Evolutionary conservation across 2,888 invertebrate genomes (phyloP).

Genomic region (Pocota personata): DNA sequence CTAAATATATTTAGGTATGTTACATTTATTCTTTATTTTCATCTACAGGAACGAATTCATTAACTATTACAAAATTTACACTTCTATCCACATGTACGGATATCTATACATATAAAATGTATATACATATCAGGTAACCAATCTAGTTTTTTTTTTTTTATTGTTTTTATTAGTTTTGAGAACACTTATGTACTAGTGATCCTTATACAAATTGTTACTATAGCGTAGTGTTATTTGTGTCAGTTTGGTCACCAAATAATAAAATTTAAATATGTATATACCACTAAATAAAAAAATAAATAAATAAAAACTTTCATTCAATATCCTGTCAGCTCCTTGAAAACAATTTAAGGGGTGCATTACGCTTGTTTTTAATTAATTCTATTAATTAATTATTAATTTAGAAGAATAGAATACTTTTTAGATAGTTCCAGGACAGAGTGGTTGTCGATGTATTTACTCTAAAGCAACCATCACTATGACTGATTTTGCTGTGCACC

Average conservation of each 20-base stretch:
- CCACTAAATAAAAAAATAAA: not conserved
- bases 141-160: not conserved
- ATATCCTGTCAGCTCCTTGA: not conserved
- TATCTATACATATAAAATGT: not conserved
- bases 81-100: not conserved
- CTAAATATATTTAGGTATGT: conserved; percentile 2
- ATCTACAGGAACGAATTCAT: conserved; percentile 64
- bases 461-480: conserved; percentile 12
- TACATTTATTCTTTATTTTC: conserved; percentile 11
- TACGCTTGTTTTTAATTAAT: not conserved
- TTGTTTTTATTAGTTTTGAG: no score
- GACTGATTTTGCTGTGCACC: conserved; percentile 49
- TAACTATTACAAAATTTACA: conserved; percentile 32
- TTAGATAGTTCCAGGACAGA: not conserved
- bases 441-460: not conserved
- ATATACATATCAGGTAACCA: not conserved
- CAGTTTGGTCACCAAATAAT: not conserved
- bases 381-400: no score
- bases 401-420: not conserved
- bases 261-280: no score
- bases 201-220: no score
- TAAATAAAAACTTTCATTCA: not conserved
- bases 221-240: no score
- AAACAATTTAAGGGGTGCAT: conserved; percentile 5
- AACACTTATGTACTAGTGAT: no score